Evolutionary conservation across 2,888 invertebrate genomes (phyloP).

Genomic region (Tinea trinotella): DNA sequence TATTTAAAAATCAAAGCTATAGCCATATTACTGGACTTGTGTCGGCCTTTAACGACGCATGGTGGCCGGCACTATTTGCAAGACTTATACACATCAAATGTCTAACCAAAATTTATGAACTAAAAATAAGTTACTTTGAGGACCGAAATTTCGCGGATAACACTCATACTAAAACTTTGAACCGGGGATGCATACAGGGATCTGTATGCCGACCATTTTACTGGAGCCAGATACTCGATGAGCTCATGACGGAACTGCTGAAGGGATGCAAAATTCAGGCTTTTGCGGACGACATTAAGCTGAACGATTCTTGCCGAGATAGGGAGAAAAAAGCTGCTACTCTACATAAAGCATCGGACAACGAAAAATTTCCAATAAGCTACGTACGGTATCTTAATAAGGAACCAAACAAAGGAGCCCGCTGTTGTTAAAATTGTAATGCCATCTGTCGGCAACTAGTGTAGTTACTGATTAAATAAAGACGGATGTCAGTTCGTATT

Average conservation of each 20-base stretch:
- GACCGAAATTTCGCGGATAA: background rate
- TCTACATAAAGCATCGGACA: constrained; percentile 15
- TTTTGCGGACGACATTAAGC: constrained; percentile 17
- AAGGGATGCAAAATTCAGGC: background rate
- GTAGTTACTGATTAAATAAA: no score
- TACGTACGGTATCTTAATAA: background rate
- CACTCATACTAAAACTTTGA: background rate
- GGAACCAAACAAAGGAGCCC: background rate
- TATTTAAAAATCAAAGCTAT: background rate
- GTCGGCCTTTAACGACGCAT: background rate
- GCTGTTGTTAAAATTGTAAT: no score
- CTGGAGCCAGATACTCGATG: background rate
- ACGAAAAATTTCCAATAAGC: background rate
- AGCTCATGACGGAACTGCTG: background rate
- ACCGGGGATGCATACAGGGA: background rate
- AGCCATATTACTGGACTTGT: background rate
- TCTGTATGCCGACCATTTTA: background rate
- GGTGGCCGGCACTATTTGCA: background rate
- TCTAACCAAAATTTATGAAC: background rate
- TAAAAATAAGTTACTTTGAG: background rate
- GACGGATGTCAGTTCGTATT: no score
- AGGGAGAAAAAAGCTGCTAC: constrained; percentile 20
- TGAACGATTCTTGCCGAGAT: constrained; percentile 21
- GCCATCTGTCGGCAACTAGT: no score
- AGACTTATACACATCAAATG: background rate